Evolutionary conservation across 2,113 vertebrate genomes (phyloP), one percentile per base, ranked within the genome.

Genomic region (Triplophysa siluroides): DNA sequence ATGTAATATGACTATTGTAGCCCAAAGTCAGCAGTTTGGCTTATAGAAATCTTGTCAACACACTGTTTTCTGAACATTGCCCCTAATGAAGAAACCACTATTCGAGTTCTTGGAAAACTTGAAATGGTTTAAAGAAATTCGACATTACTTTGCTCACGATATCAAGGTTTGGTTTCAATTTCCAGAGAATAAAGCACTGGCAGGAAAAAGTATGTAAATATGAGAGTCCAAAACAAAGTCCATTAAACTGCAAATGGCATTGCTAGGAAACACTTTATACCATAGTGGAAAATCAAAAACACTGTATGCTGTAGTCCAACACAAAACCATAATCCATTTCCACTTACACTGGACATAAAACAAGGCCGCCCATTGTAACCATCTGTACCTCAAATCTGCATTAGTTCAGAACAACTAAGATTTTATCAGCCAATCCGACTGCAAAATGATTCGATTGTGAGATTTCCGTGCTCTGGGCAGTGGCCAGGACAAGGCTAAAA

Each of bases 391-490:
- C 24, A 19, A 54, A 54, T 29, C 68, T 33, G 69, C 13, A 43
- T 24, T 70, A 67, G 52, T 38, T 33, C 45, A 21, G n/a, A 24
- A 23, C 14, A 18, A 50, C 50, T 54, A 14, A 63, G 81, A 52
- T 79, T 84, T 79, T 68, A 82, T 83, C 29, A 45, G 47, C 82
- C 79, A 78, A 9, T 83, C 78, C 56, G 43, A 13, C 60, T 72
- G 69, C 9, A 67, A 74, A 75, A 76, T 81, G 78, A 81, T 86
- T 63, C 69, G 52, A 86, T 85, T 70, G 71, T 26, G 38, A 83
- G 77, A 83, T 89, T 89, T 75, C 84, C 45, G 72, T 79, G 71
- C 65, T 58, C 52, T 47, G 73, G 63, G 19, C 38, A 16, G 2
- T 75, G 58, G 56, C n/a, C 21, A 14, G 64, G 26, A 13, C 26